phyloP scores from a whole-genome alignment of 1,140 invertebrate genomes.

The Contarinia nasturtii region DNA sequence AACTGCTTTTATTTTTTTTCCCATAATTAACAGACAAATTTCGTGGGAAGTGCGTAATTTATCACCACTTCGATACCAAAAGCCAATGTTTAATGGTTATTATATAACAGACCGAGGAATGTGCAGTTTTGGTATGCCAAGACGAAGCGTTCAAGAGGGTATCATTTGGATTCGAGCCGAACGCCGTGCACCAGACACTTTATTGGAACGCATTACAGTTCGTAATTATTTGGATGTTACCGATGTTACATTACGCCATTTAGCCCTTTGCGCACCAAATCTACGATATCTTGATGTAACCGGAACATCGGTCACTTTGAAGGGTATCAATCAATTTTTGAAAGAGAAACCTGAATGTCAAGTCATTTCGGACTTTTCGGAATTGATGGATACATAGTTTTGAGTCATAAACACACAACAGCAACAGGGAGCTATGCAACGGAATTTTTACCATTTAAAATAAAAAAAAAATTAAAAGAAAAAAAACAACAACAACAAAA shows the following conservation, averaged over 20 bases:
- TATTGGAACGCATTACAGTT: conserved; percentile 20
- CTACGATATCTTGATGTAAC: conserved; percentile 38
- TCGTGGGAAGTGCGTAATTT: neutral
- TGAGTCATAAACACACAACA: too few species aligned
- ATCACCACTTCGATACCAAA: neutral
- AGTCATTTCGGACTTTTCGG: conserved; percentile 25
- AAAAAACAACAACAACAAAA: too few species aligned
- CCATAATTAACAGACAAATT: too few species aligned
- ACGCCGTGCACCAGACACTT: conserved; percentile 15
- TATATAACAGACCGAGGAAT: conserved; percentile 13
- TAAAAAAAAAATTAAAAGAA: too few species aligned
- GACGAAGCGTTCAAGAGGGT: conserved; percentile 14
- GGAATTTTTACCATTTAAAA: too few species aligned
- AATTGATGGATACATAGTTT: too few species aligned
- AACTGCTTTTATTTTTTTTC: too few species aligned
- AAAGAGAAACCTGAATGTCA: conserved; percentile 27
- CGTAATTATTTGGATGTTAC: conserved; percentile 41
- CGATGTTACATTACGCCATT: conserved; percentile 36
- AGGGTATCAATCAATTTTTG: conserved; percentile 33
- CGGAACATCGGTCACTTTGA: conserved; percentile 33
- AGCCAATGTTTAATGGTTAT: neutral
- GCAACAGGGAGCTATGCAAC: too few species aligned
- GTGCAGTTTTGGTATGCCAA: conserved; percentile 17
- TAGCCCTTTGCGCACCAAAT: conserved; percentile 33
- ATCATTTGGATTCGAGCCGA: conserved; percentile 20